These are phyloP conservation scores for Macropodus opercularis DNA, from an alignment of 2,797 vertebrate species.

Conservation along the genomic window DNA sequence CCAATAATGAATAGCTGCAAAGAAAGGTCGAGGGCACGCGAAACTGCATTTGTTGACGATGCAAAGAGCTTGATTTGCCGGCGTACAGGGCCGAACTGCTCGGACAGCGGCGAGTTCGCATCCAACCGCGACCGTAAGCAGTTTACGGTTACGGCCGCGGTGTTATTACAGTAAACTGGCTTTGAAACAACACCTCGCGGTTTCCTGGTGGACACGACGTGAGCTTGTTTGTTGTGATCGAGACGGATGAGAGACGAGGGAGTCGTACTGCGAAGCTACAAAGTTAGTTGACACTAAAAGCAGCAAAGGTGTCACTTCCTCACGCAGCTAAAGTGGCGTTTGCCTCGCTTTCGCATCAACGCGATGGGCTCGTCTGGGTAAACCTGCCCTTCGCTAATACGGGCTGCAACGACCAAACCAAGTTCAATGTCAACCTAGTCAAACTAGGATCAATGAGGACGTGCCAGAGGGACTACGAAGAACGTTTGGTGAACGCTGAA, in stretches of 20 bases:
- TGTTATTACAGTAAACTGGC: constrained; percentile 14
- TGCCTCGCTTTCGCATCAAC: background rate
- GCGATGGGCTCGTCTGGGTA: background rate
- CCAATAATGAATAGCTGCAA: no score
- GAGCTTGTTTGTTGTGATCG: constrained; percentile 10
- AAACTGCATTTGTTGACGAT: no score
- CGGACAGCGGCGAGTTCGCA: no score
- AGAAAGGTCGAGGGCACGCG: no score
- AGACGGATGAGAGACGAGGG: background rate
- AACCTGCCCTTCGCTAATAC: no score
- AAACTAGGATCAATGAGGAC: no score
- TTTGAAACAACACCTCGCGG: constrained; percentile 31
- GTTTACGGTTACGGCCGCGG: constrained; percentile 30
- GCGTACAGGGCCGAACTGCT: no score
- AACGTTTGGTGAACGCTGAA: no score
- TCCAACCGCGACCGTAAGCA: background rate
- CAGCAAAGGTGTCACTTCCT: background rate
- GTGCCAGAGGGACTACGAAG: no score
- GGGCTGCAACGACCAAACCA: no score
- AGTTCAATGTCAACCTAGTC: no score
- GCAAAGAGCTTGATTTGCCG: no score
- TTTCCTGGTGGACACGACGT: constrained; percentile 6
- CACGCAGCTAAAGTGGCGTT: background rate
- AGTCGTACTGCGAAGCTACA: background rate
- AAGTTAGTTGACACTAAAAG: constrained; percentile 3